phyloP scores from a whole-genome alignment of 1,140 invertebrate species.

The Drosophila bipectinata region DNA sequence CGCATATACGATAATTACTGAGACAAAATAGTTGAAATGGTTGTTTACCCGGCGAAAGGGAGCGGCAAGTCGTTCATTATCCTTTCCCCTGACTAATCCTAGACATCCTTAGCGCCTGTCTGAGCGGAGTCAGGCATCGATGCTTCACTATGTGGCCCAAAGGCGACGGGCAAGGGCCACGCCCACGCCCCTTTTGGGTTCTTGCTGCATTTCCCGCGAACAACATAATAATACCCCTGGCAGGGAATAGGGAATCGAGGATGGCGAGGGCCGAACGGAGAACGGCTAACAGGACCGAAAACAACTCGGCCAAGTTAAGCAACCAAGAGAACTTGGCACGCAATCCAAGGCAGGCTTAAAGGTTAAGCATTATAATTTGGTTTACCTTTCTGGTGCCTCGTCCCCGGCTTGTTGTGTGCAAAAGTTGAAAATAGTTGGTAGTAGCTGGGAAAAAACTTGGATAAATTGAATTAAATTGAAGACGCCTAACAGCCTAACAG shows the following conservation, averaged over 20 bases:
- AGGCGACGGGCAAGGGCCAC: conserved; percentile 21
- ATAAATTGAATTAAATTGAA: conserved; percentile 77
- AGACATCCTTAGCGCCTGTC: conserved; percentile 26
- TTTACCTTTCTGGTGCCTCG: conserved; percentile 50
- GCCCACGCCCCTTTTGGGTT: conserved; percentile 10
- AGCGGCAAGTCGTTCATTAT: conserved; percentile 28
- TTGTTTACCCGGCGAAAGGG: conserved; percentile 3
- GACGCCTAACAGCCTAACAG: conserved; percentile 5
- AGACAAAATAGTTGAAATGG: not conserved
- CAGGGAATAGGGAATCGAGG: conserved; percentile 3
- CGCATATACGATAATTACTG: conserved; percentile 1
- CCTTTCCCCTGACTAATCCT: conserved; percentile 34
- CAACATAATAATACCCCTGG: conserved; percentile 72
- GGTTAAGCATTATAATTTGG: conserved; percentile 81
- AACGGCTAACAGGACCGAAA: not conserved
- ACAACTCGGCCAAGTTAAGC: conserved; percentile 56
- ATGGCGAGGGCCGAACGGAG: not conserved
- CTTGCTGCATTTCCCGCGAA: conserved; percentile 49
- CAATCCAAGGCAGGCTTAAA: conserved; percentile 74
- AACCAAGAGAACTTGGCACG: conserved; percentile 73
- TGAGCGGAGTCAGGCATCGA: conserved; percentile 4
- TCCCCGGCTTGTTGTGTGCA: conserved; percentile 24
- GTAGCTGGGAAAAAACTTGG: conserved; percentile 43
- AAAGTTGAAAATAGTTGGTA: conserved; percentile 70
- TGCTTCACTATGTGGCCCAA: conserved; percentile 6